These are phyloP conservation scores for honey bee (Apis mellifera) DNA, from an alignment of 1,140 invertebrate species.

Conservation along the genomic window Amel_HAv3.1 CM009942.2:74501-75000, in stretches of 20 bases:
- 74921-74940: constrained; percentile 57
- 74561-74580: constrained; percentile 46
- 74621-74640: constrained; percentile 65
- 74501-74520: constrained; percentile 43
- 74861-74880: constrained; percentile 11
- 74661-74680: constrained; percentile 43
- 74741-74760: constrained; percentile 71
- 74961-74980: constrained; percentile 77
- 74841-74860: background rate
- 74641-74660: constrained; percentile 44
- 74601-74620: constrained; percentile 19
- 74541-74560: constrained; percentile 20
- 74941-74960: constrained; percentile 67
- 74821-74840: background rate
- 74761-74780: constrained; percentile 74
- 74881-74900: constrained; percentile 24
- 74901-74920: constrained; percentile 66
- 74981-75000: constrained; percentile 79
- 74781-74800: constrained; percentile 76
- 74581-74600: background rate
- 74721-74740: constrained; percentile 70
- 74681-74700: background rate
- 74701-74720: constrained; percentile 11
- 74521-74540: constrained; percentile 44
- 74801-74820: constrained; percentile 63